Base-by-base conservation (phyloP, 2,113 vertebrate species). In the Illadopsis cleaveri region DNA sequence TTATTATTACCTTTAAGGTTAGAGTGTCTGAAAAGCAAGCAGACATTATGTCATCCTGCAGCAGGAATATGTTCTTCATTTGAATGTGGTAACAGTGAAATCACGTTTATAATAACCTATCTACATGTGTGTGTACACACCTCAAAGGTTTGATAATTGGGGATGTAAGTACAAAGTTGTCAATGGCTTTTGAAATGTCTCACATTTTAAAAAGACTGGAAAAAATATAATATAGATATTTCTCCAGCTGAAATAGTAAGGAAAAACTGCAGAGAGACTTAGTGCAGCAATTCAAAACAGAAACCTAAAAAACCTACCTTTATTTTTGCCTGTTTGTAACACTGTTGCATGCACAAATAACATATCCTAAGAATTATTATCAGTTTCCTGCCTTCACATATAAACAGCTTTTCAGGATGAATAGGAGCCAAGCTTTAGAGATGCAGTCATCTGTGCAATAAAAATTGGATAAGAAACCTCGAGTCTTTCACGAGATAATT, bases 1-100 rank as follows among this genome's bases (percentile, higher is more conserved):
- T 89, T 78, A 37, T 79, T 65, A 37, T 61, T 62, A 73, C 37
- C 33, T 93, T 82, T 82, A 91, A 91, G 66, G 65, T 65, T 86
- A 51, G 1, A 9, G 6, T 21, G 44, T 54, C 73, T 86, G 45
- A 44, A 84, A 81, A 57, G 33, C 56, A 53, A 65, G 47, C 42
- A 73, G 70, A 82, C 35, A 24, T 62, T 44, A 65, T 45, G 12
- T 70, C n/a, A 57, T 68, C 35, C 58, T 82, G 56, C 45, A 66
- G 33, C 31, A 58, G 57, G 30, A 68, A 25, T 3, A 1, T 45
- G 17, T 33, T 92, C 53, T 78, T 82, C 23, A 57, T 81, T 62
- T 83, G 50, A 21, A 35, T 73, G 37, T 56, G 40, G 8, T 57
- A 84, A 40, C 62, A 66, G 30, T 33, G 13, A 69, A 88, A 86